phyloP scores from a whole-genome alignment of 2,888 invertebrate species.

The Thymelicus sylvestris region DNA sequence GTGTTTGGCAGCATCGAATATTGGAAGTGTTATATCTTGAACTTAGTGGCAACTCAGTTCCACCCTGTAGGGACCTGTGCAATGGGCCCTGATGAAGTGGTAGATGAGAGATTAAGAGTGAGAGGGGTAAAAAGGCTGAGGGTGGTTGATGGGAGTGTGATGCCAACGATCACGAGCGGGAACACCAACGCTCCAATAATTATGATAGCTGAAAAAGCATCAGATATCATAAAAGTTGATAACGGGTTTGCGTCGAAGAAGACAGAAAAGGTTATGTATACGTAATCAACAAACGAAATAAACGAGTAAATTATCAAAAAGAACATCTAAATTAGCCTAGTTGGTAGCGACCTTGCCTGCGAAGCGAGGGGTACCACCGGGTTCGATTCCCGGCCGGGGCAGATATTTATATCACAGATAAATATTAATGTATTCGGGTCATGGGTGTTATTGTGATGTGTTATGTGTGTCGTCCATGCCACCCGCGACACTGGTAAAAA shows the following conservation, averaged over 20 bases:
- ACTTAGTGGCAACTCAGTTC: constrained; percentile 54
- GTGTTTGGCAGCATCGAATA: constrained; percentile 57
- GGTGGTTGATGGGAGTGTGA: constrained; percentile 87
- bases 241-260: constrained; percentile 34
- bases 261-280: too few relatives aligned
- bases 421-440: too few relatives aligned
- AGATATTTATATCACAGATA: too few relatives aligned
- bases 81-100: constrained; percentile 61
- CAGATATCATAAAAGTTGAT: constrained; percentile 82
- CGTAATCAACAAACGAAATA: too few relatives aligned
- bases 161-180: constrained; percentile 85
- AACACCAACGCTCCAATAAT: constrained; percentile 86
- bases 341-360: too few relatives aligned
- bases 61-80: constrained; percentile 61
- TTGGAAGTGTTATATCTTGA: constrained; percentile 62
- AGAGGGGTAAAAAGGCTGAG: constrained; percentile 82
- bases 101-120: constrained; percentile 64
- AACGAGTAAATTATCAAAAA: too few relatives aligned
- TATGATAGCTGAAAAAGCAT: constrained; percentile 86
- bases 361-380: too few relatives aligned
- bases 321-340: too few relatives aligned
- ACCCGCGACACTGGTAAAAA: too few relatives aligned
- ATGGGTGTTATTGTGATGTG: too few relatives aligned
- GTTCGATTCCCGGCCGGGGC: too few relatives aligned
- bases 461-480: too few relatives aligned